Percentiles rank a stretch among this genome's conserved stretches.
Conservation (phyloP, 2,113 vertebrate species). For the sheep (Ovis aries) region DNA sequence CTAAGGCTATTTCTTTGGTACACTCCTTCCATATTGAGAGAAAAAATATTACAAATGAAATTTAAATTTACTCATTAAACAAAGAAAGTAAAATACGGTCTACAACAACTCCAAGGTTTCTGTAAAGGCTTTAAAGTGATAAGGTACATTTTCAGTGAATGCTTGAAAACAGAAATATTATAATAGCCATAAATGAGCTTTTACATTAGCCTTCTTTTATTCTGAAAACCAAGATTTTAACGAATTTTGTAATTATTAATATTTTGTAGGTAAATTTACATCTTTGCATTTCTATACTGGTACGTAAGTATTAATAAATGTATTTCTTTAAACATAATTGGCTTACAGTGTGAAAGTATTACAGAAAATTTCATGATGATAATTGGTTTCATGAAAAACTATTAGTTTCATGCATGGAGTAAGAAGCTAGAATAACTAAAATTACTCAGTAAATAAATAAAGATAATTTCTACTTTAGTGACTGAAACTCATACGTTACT, state of each 20-base stretch:
- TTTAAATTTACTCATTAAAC: background rate
- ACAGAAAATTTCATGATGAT: background rate
- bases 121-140: background rate
- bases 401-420: background rate
- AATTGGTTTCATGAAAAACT: background rate
- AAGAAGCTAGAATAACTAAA: background rate
- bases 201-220: background rate
- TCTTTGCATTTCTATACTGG: background rate
- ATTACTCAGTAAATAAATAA: background rate
- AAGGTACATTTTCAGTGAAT: background rate
- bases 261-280: background rate
- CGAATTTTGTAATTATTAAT: background rate
- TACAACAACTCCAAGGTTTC: background rate
- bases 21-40: background rate
- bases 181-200: background rate
- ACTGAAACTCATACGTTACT: background rate
- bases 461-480: background rate
- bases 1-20: background rate
- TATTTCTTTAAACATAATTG: background rate
- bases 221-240: background rate
- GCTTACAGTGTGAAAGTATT: background rate
- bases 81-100: background rate
- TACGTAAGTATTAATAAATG: background rate
- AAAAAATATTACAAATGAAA: background rate
- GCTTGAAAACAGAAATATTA: background rate